Evolutionary conservation across 1,140 invertebrate species (phyloP).

Genomic region (Bathynomus jamesi): DNA sequence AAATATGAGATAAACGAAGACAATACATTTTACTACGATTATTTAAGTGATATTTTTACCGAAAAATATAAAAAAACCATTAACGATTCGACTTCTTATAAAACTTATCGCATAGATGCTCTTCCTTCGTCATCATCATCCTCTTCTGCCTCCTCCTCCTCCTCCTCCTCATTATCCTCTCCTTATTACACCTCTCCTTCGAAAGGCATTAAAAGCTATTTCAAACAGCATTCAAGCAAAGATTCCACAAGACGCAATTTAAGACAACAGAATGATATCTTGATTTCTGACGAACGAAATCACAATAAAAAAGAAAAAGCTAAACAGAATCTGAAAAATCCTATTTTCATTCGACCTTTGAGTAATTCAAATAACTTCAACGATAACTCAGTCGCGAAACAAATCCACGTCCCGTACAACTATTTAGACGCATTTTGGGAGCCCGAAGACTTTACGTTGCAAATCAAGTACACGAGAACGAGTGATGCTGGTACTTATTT

Average conservation of each 20-base stretch:
- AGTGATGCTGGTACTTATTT: conserved; percentile 30
- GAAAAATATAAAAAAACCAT: no score
- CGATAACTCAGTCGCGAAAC: not conserved
- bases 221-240: not conserved
- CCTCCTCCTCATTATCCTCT: no score
- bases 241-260: no score
- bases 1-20: no score
- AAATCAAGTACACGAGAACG: conserved; percentile 24
- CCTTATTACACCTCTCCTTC: no score
- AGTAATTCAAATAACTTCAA: not conserved
- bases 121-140: no score
- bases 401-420: conserved; percentile 13
- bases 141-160: no score
- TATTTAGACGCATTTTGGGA: conserved; percentile 28
- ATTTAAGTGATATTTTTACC: no score
- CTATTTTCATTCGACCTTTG: not conserved
- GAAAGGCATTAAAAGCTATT: no score
- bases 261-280: not conserved
- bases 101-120: no score
- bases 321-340: not conserved
- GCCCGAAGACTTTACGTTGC: conserved; percentile 29
- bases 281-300: conserved; percentile 16
- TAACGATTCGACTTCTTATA: no score
- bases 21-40: no score
- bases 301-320: conserved; percentile 19